Evolutionary conservation across 2,888 invertebrate species (phyloP).

Genomic region (Pasiphila rectangulata): DNA sequence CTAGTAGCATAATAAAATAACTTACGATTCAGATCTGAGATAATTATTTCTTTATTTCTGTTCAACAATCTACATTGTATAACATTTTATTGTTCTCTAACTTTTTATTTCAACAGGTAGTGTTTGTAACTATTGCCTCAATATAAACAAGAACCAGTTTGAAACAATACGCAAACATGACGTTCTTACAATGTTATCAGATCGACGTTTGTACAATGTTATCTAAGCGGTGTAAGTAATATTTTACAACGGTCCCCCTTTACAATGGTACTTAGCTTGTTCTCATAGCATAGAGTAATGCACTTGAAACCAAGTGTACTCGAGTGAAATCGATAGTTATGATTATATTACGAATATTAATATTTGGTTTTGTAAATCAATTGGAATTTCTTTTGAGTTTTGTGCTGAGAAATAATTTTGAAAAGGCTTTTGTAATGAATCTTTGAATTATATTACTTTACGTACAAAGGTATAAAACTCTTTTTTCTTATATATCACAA

Average conservation of each 20-base stretch:
- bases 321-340: constrained; percentile 66
- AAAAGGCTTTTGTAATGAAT: background rate
- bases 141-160: constrained; percentile 20
- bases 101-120: constrained; percentile 6
- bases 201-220: constrained; percentile 18
- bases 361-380: constrained; percentile 18
- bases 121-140: background rate
- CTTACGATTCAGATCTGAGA: too few relatives aligned
- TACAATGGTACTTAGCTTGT: constrained; percentile 20
- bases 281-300: constrained; percentile 34
- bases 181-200: constrained; percentile 17
- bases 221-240: constrained; percentile 16
- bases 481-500: too few relatives aligned
- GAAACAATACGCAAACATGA: constrained; percentile 17
- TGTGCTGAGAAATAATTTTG: constrained; percentile 9
- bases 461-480: background rate
- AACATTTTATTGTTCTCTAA: constrained; percentile 4
- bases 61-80: too few relatives aligned
- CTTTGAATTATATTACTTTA: background rate
- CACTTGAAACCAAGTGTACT: constrained; percentile 45
- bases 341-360: constrained; percentile 23
- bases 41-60: too few relatives aligned
- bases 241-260: constrained; percentile 13
- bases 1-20: too few relatives aligned
- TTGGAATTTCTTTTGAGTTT: constrained; percentile 2